These are phyloP conservation scores for Aricia artaxerxes DNA, from an alignment of 2,888 invertebrate genomes.

Conservation along the genomic window DNA sequence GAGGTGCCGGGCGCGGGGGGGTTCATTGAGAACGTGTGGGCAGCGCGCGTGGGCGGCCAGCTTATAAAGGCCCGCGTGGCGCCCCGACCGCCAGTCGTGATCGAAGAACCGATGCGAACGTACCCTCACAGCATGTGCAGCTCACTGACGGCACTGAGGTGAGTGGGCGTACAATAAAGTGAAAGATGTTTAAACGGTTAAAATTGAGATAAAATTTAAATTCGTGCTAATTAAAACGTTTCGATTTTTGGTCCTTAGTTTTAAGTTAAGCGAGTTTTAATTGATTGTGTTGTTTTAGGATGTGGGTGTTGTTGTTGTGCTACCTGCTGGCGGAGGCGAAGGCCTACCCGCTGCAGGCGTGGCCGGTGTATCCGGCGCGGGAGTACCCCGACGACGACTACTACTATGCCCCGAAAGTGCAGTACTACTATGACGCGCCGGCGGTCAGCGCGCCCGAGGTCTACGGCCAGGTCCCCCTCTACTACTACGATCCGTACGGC, in stretches of 20 bases:
- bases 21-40: constrained; percentile 87
- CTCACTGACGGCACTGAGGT: constrained; percentile 67
- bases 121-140: constrained; percentile 61
- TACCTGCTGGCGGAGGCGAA: constrained; percentile 73
- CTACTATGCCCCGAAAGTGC: constrained; percentile 76
- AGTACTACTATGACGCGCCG: constrained; percentile 68
- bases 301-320: constrained; percentile 66
- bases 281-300: constrained; percentile 55
- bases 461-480: constrained; percentile 69
- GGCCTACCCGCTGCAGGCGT: constrained; percentile 68
- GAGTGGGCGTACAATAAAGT: constrained; percentile 42
- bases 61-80: constrained; percentile 68
- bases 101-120: constrained; percentile 55
- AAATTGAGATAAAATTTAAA: neutral
- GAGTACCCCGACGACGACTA: constrained; percentile 80
- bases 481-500: constrained; percentile 73
- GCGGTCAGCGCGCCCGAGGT: constrained; percentile 63
- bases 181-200: constrained; percentile 29
- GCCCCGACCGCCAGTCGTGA: constrained; percentile 68
- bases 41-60: constrained; percentile 77
- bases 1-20: constrained; percentile 46
- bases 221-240: neutral
- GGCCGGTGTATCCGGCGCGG: constrained; percentile 73
- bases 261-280: constrained; percentile 20
- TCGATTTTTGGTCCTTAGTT: neutral